A percentile compares a stretch with the other conserved stretches of the same genome.
Evolutionary conservation across 1,140 invertebrate species (phyloP).

Genomic region (Triops longicaudatus): DNA sequence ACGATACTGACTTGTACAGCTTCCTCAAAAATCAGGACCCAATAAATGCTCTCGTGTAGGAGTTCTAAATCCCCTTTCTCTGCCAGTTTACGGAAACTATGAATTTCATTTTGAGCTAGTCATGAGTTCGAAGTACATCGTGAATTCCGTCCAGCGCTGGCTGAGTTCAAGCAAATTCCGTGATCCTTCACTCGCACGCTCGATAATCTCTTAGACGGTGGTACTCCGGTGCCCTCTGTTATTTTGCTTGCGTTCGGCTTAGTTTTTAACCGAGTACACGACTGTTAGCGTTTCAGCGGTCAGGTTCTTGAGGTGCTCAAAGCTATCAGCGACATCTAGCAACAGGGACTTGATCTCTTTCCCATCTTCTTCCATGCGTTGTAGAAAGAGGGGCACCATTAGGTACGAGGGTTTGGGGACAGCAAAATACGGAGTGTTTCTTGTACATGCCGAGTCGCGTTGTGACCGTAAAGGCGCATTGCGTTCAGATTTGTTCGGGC

Average conservation of each 20-base stretch:
- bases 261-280: too few species aligned
- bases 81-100: too few species aligned
- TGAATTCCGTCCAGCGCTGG: conserved; percentile 22
- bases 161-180: background rate
- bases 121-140: conserved; percentile 19
- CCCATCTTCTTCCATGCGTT: conserved; percentile 1
- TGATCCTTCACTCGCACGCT: conserved; percentile 1
- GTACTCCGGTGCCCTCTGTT: too few species aligned
- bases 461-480: conserved; percentile 1
- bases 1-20: conserved; percentile 19
- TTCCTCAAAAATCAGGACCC: background rate
- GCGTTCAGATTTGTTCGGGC: conserved; percentile 23
- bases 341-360: background rate
- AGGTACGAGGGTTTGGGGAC: background rate
- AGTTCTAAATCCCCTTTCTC: background rate
- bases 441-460: conserved; percentile 20
- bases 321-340: background rate
- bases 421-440: conserved; percentile 16
- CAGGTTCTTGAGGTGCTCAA: conserved; percentile 23
- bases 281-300: conserved; percentile 20
- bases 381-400: background rate
- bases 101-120: background rate
- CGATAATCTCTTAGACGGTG: conserved; percentile 19
- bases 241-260: too few species aligned
- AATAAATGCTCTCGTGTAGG: background rate